Evolutionary conservation across 2,797 vertebrate species (phyloP).

Genomic region (Otolemur crassicaudatus): DNA sequence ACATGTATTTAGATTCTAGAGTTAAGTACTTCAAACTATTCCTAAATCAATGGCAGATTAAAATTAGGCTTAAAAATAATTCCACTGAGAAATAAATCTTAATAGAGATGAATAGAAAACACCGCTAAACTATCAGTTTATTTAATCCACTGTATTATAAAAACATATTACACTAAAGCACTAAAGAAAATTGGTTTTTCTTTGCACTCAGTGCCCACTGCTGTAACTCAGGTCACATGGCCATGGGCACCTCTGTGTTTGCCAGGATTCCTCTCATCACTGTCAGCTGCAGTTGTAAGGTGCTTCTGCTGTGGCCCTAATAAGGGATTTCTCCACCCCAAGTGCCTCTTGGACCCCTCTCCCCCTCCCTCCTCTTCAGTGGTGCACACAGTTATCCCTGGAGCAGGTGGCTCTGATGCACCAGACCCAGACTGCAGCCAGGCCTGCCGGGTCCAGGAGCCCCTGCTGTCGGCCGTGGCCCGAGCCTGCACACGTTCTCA

Average conservation of each 20-base stretch:
- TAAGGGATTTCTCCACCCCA: background rate
- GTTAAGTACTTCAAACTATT: slow-evolving; percentile 70
- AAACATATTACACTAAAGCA: slow-evolving; percentile 81
- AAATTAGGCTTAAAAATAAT: slow-evolving; percentile 80
- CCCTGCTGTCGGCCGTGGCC: background rate
- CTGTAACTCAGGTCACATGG: slow-evolving; percentile 62
- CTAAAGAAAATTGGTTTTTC: slow-evolving; percentile 87
- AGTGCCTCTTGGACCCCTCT: background rate
- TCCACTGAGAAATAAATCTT: slow-evolving; percentile 72
- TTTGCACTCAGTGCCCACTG: slow-evolving; percentile 78
- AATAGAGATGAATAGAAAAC: slow-evolving; percentile 78
- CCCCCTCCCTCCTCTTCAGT: accelerated
- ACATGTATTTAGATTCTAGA: background rate
- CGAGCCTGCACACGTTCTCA: background rate
- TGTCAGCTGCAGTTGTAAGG: slow-evolving; percentile 43
- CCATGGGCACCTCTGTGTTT: slow-evolving; percentile 62
- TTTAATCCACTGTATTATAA: slow-evolving; percentile 83
- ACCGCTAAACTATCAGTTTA: slow-evolving; percentile 74
- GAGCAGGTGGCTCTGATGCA: background rate
- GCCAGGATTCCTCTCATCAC: background rate
- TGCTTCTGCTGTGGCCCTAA: accelerated
- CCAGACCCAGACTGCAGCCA: background rate
- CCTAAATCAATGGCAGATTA: slow-evolving; percentile 78
- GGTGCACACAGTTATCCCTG: accelerated
- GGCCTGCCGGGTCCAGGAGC: no score